Evolutionary conservation across 2,797 vertebrate genomes (phyloP).

Genomic region (Etheostoma perlongum): DNA sequence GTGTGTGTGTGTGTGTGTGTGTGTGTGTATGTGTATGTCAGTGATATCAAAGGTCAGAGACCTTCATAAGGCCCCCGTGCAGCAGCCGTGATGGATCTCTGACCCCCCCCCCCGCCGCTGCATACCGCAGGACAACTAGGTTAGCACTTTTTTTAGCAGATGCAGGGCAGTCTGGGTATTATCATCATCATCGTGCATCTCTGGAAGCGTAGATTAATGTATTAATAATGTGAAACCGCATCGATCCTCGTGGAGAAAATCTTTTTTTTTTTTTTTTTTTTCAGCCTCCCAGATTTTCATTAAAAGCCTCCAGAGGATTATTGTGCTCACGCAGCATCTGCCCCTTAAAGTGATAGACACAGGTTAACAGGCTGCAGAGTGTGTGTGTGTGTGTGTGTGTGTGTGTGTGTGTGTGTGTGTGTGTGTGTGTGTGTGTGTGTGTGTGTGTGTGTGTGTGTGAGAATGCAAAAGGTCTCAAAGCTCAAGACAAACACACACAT

Average conservation of each 20-base stretch:
- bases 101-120: conserved; percentile 6
- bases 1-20: not conserved
- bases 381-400: too few species aligned
- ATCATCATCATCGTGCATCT: conserved; percentile 33
- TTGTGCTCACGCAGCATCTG: not conserved
- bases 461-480: too few species aligned
- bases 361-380: not conserved
- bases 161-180: not conserved
- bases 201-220: conserved; percentile 32
- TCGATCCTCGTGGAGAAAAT: conserved; percentile 27
- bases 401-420: too few species aligned
- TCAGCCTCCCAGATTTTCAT: conserved; percentile 27
- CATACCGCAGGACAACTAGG: not conserved
- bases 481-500: too few species aligned
- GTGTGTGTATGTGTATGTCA: conserved; percentile 13
- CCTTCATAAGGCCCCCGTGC: conserved; percentile 25
- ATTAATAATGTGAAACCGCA: conserved; percentile 41
- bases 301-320: conserved; percentile 17
- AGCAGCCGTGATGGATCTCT: conserved; percentile 43
- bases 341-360: not conserved
- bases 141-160: not conserved
- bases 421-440: too few species aligned
- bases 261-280: conserved; percentile 6
- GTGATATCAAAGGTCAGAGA: conserved; percentile 53
- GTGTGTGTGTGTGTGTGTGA: too few species aligned